Conservation (phyloP, 2,797 vertebrate species). For the Periophthalmus magnuspinnatus region DNA sequence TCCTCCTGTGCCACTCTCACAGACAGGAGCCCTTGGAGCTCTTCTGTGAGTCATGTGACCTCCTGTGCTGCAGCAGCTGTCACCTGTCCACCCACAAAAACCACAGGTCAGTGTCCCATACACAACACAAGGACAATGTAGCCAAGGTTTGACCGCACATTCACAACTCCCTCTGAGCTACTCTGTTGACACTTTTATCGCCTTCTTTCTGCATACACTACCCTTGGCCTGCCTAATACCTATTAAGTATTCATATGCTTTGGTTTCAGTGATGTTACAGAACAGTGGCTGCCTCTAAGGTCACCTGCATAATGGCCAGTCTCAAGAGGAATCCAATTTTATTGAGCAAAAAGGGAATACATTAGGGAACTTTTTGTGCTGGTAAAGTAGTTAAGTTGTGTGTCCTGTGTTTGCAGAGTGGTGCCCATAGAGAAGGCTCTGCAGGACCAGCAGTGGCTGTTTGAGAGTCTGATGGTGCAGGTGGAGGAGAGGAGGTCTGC, state of each 20-base stretch:
- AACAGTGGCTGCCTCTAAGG: constrained; percentile 60
- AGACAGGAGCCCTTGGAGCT: constrained; percentile 84
- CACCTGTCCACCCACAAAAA: constrained; percentile 84
- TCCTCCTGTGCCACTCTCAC: constrained; percentile 80
- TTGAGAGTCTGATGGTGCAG: constrained; percentile 78
- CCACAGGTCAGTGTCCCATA: constrained; percentile 78
- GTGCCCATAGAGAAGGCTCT: constrained; percentile 79
- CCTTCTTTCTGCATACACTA: constrained; percentile 65
- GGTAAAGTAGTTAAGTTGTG: constrained; percentile 29
- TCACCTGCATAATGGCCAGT: constrained; percentile 63
- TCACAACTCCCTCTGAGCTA: constrained; percentile 55
- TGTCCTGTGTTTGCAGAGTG: constrained; percentile 62
- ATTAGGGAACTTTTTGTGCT: constrained; percentile 46
- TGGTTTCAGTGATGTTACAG: constrained; percentile 62
- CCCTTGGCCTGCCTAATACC: constrained; percentile 58
- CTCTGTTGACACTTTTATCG: constrained; percentile 66
- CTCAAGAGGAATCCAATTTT: constrained; percentile 53
- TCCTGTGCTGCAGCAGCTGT: constrained; percentile 85
- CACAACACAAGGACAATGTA: constrained; percentile 67
- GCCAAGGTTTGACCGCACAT: constrained; percentile 54
- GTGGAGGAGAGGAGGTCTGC: constrained; percentile 79
- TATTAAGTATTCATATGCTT: constrained; percentile 68
- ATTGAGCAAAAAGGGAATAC: constrained; percentile 51
- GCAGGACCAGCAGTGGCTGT: constrained; percentile 81
- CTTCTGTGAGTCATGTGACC: constrained; percentile 84